These are phyloP conservation scores for Operophtera brumata DNA, from an alignment of 2,888 invertebrate genomes.

Conservation along the genomic window DNA sequence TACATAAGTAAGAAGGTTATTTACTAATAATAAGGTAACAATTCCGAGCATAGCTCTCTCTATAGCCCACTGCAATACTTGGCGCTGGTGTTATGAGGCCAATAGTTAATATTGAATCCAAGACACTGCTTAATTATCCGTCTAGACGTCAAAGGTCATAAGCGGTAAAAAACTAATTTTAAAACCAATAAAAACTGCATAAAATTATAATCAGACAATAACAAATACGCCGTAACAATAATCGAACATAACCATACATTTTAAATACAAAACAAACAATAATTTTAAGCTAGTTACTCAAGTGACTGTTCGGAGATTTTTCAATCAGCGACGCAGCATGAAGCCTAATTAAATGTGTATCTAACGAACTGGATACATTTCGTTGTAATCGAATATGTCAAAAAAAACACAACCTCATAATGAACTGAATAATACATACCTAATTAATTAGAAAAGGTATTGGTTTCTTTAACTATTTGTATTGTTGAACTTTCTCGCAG, in stretches of 20 bases:
- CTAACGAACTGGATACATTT: slow-evolving; percentile 45
- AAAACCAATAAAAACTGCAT: slow-evolving; percentile 21
- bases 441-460: slow-evolving; percentile 30
- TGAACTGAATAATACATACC: slow-evolving; percentile 33
- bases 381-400: slow-evolving; percentile 33
- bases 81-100: too few relatives aligned
- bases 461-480: slow-evolving; percentile 31
- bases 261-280: slow-evolving; percentile 38
- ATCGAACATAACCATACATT: slow-evolving; percentile 27
- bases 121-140: neutral
- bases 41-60: too few relatives aligned
- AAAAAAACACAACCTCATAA: slow-evolving; percentile 29
- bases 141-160: slow-evolving; percentile 7
- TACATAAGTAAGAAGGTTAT: too few relatives aligned
- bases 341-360: slow-evolving; percentile 65
- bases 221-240: slow-evolving; percentile 31
- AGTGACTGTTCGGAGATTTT: slow-evolving; percentile 49
- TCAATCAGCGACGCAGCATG: slow-evolving; percentile 69
- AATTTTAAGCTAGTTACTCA: slow-evolving; percentile 45
- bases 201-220: slow-evolving; percentile 24
- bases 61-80: too few relatives aligned
- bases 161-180: slow-evolving; percentile 10
- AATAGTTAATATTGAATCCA: too few relatives aligned
- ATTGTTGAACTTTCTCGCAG: slow-evolving; percentile 19
- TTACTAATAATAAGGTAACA: too few relatives aligned